Conservation (phyloP, 2,113 vertebrate genomes). For the Dasyornis broadbenti region DNA sequence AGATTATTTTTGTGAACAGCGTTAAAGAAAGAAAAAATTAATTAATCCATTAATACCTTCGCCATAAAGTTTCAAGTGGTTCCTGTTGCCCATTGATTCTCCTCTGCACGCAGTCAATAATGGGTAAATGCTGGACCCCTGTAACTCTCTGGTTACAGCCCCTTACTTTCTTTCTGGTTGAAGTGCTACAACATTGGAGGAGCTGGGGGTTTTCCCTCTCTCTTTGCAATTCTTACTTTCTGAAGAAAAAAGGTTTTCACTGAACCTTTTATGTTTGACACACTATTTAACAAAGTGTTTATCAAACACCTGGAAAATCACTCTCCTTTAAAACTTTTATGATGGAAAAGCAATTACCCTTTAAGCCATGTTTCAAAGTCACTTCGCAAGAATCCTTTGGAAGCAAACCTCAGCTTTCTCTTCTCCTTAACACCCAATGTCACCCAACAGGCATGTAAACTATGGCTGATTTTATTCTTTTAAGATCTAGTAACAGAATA, state of each 20-base stretch:
- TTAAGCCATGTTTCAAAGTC: neutral
- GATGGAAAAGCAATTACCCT: slow-evolving; percentile 57
- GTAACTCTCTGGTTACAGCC: neutral
- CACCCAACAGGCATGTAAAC: neutral
- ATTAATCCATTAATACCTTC: neutral
- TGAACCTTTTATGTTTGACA: neutral
- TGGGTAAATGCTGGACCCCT: neutral
- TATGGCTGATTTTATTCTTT: neutral
- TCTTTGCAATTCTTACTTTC: neutral
- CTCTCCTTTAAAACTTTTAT: neutral
- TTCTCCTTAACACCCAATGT: neutral
- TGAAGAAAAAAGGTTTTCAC: neutral
- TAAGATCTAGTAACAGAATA: neutral
- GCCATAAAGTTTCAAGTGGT: neutral
- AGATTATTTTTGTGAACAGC: neutral
- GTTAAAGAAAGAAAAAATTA: neutral
- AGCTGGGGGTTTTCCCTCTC: neutral
- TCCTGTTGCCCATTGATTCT: neutral
- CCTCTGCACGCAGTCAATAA: neutral
- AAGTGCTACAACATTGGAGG: neutral
- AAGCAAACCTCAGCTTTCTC: neutral
- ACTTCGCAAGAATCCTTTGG: slow-evolving; percentile 15
- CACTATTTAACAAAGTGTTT: slow-evolving; percentile 36
- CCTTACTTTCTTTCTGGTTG: neutral
- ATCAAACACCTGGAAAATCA: slow-evolving; percentile 56